Percentiles rank a stretch among this genome's conserved stretches.
Conservation (phyloP, 2,888 invertebrate genomes). For the Acrocyrtus sp. region DNA sequence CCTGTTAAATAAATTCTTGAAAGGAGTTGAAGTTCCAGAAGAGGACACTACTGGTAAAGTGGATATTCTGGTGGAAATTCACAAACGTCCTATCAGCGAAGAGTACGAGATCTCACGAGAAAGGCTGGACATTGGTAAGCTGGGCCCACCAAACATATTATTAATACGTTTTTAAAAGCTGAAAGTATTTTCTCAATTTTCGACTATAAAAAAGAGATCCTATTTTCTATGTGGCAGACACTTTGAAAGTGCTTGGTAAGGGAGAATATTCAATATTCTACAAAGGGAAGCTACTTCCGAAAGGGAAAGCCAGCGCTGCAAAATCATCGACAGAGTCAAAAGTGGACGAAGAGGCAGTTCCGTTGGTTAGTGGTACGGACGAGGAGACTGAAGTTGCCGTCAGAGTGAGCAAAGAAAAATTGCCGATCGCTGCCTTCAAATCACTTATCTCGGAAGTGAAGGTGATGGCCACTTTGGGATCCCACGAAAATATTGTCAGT, state of each 20-base stretch:
- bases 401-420: slow-evolving; percentile 37
- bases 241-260: not conserved
- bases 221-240: not conserved
- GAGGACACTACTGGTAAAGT: not conserved
- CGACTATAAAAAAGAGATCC: not conserved
- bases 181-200: too few species aligned
- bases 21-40: slow-evolving; percentile 15
- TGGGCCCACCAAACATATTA: too few species aligned
- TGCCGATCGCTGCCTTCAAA: slow-evolving; percentile 44
- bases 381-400: slow-evolving; percentile 51
- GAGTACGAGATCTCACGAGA: slow-evolving; percentile 33
- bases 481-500: slow-evolving; percentile 44
- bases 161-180: not conserved
- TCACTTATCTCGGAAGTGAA: slow-evolving; percentile 53
- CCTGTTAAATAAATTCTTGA: slow-evolving; percentile 28
- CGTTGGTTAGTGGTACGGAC: too few species aligned
- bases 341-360: too few species aligned
- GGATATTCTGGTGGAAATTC: slow-evolving; percentile 2
- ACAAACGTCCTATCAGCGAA: slow-evolving; percentile 30
- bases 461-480: slow-evolving; percentile 52
- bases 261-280: slow-evolving; percentile 19
- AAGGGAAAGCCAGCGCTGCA: not conserved
- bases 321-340: not conserved
- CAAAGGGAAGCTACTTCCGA: not conserved
- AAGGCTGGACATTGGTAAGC: slow-evolving; percentile 15